Conservation (phyloP, 1,140 invertebrate species). For the Panonychus citri region DNA sequence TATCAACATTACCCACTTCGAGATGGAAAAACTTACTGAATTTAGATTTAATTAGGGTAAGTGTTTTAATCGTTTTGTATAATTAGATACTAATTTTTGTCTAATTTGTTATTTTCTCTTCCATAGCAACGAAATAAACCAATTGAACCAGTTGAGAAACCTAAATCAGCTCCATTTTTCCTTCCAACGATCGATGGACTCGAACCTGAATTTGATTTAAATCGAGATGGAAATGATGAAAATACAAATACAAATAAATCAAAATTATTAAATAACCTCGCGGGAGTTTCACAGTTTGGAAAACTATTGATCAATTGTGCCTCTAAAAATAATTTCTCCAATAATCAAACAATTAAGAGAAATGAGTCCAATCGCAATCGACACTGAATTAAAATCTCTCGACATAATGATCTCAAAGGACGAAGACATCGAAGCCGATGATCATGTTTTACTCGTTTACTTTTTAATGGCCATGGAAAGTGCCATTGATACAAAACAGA, state of each 20-base stretch:
- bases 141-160: constrained; percentile 47
- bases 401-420: constrained; percentile 30
- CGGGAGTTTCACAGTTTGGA: constrained; percentile 7
- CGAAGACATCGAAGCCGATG: constrained; percentile 15
- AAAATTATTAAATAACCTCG: constrained; percentile 9
- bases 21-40: constrained; percentile 81
- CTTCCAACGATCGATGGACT: constrained; percentile 65
- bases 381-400: constrained; percentile 65
- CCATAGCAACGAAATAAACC: constrained; percentile 63
- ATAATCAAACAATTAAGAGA: constrained; percentile 50
- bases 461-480: constrained; percentile 52
- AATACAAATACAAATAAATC: constrained; percentile 8
- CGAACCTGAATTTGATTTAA: constrained; percentile 49
- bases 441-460: constrained; percentile 33
- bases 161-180: constrained; percentile 79
- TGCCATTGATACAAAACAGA: constrained; percentile 44
- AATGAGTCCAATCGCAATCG: constrained; percentile 58
- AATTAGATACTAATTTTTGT: not conserved
- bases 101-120: too few relatives aligned
- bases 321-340: constrained; percentile 13
- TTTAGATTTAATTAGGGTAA: constrained; percentile 59
- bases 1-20: constrained; percentile 58
- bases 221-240: constrained; percentile 3
- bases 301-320: constrained; percentile 2
- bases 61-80: not conserved